Evolutionary conservation across 1,140 invertebrate genomes (phyloP).

Genomic region (Pogonomyrmex californicus): DNA sequence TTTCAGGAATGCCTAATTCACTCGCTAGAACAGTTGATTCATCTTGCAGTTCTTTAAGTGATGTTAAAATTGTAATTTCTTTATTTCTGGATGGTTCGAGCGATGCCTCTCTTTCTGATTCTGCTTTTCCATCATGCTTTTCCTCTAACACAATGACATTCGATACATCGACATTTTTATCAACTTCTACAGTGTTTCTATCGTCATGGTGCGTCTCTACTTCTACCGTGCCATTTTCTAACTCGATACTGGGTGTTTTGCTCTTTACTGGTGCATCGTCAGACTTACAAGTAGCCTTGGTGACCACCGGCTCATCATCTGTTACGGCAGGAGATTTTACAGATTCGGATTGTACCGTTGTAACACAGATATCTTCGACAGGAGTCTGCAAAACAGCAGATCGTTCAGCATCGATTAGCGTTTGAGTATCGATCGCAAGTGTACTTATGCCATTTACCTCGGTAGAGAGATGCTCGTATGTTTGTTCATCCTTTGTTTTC

Average conservation of each 20-base stretch:
- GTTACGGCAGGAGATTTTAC: conserved; percentile 61
- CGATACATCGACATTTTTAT: conserved; percentile 74
- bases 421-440: conserved; percentile 63
- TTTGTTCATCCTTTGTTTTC: conserved; percentile 64
- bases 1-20: conserved; percentile 13
- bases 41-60: background rate
- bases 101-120: background rate
- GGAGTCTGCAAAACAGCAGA: conserved; percentile 78
- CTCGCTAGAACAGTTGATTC: background rate
- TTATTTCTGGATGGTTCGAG: background rate
- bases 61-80: background rate
- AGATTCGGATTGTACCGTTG: conserved; percentile 45
- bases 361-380: conserved; percentile 65
- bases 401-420: conserved; percentile 80
- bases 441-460: conserved; percentile 76
- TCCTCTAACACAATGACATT: conserved; percentile 77
- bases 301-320: conserved; percentile 73
- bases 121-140: background rate
- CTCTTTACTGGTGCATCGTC: conserved; percentile 80
- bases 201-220: conserved; percentile 83
- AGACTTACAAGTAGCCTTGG: conserved; percentile 85
- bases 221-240: conserved; percentile 86
- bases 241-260: conserved; percentile 79
- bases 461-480: conserved; percentile 65
- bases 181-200: conserved; percentile 82